Conservation (phyloP, 2,113 vertebrate species). For the cattle (Bos taurus) region ARS-UCD2.0 NC_037329.1:31800501-31801000, state of each 20-base stretch:
- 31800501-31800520: not conserved
- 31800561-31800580: not conserved
- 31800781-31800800: not conserved
- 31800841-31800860: not conserved
- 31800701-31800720: not conserved
- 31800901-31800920: not conserved
- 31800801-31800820: not conserved
- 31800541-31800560: not conserved
- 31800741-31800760: not conserved
- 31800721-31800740: not conserved
- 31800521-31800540: not conserved
- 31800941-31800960: not conserved
- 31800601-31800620: not conserved
- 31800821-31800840: not conserved
- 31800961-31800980: not conserved
- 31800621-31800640: not conserved
- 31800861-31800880: not conserved
- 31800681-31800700: not conserved
- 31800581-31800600: not conserved
- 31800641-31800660: not conserved
- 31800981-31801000: not conserved
- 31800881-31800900: not conserved
- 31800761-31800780: not conserved
- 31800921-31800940: not conserved
- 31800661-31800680: not conserved